These are phyloP conservation scores for Apis cerana DNA, from an alignment of 1,140 invertebrate genomes.

Conservation along the genomic window DNA sequence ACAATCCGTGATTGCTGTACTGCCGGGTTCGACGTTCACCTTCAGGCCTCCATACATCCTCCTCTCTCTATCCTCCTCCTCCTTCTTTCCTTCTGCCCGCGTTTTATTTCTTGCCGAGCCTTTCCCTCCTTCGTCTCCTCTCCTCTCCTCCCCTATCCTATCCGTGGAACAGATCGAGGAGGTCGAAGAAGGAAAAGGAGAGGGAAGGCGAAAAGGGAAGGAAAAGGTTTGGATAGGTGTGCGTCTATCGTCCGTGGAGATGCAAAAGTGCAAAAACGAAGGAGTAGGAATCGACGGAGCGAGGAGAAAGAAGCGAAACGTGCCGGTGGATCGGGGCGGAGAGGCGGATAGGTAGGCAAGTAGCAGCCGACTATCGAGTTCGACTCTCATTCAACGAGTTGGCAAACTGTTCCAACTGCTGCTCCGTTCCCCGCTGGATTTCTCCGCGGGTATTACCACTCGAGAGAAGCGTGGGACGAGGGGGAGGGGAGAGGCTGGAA, in stretches of 20 bases:
- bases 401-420: slow-evolving; percentile 74
- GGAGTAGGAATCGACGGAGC: slow-evolving; percentile 58
- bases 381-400: slow-evolving; percentile 75
- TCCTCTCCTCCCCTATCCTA: neutral
- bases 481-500: slow-evolving; percentile 23
- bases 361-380: slow-evolving; percentile 64
- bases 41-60: slow-evolving; percentile 25
- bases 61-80: neutral
- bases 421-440: slow-evolving; percentile 38
- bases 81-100: neutral
- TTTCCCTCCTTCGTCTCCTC: neutral
- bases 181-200: too few species aligned
- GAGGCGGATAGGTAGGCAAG: neutral
- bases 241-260: slow-evolving; percentile 26
- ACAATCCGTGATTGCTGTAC: slow-evolving; percentile 70
- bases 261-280: slow-evolving; percentile 71
- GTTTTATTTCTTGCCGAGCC: slow-evolving; percentile 31
- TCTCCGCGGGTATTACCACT: slow-evolving; percentile 66
- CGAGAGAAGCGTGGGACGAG: slow-evolving; percentile 53
- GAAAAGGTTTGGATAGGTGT: neutral
- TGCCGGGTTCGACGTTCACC: slow-evolving; percentile 70
- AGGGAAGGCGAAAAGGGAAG: neutral
- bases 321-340: slow-evolving; percentile 41
- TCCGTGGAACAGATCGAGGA: slow-evolving; percentile 2
- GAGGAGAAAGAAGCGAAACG: slow-evolving; percentile 64